Evolutionary conservation across 2,888 invertebrate species (phyloP), one percentile per base, ranked within the genome.

Genomic region (Eugnorisma glareosa): DNA sequence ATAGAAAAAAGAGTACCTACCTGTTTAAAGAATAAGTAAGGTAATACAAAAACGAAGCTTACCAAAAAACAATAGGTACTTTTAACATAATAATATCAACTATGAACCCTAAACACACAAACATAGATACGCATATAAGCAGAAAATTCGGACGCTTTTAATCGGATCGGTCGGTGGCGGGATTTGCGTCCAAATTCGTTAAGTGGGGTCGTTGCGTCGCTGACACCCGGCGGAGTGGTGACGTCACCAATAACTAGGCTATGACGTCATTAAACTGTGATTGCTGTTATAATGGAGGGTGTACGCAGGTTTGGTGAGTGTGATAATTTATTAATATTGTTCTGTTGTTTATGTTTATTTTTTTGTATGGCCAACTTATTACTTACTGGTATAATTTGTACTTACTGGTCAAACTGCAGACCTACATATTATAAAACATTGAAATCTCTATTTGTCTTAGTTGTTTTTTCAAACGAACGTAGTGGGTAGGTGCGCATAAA

Each of bases 121-220:
- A 71, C 59, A 45, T 71, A 74, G n/a, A 70, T 51, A 59, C 48
- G 68, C 85, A 68, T 85, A 82, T 71, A 70, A 73, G 77, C 69
- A 73, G 68, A 84, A 82, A 82, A 85, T 84, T 84, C 54, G 69
- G 64, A 31, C 70, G 85, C 67, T 77, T 85, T 84, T 86, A 85
- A 86, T 81, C 83, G 79, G 79, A 86, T 86, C 75, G 73, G 72
- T 51, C 68, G 63, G 76, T 61, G 76, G 79, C 76, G 68, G 83
- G 78, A 74, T 86, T 87, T 81, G 67, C 76, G 86, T 86, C 86
- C 83, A 70, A 82, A 86, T 81, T 82, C 81, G 84, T 79, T 82
- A 87, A 88, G 88, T 86, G 86, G 81, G 75, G 79, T 86, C 86
- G 82, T 86, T 82, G 84, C 77, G 74, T 67, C 67, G 77, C 35